Conservation (phyloP, 2,113 vertebrate genomes). For the Gorsachius goisagi region DNA sequence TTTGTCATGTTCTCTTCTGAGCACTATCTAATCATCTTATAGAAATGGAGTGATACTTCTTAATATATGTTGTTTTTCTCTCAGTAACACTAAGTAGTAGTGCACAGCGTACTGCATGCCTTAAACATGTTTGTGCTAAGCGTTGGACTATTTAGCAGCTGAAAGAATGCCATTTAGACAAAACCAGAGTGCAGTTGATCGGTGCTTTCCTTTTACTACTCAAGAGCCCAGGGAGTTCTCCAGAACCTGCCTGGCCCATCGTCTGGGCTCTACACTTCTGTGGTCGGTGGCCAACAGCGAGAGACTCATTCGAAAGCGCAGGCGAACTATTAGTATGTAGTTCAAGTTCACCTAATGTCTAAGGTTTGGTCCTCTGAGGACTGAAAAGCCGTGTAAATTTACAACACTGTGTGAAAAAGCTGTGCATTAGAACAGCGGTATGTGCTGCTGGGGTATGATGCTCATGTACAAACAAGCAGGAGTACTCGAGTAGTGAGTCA, state of each 20-base stretch:
- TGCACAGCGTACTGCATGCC: background rate
- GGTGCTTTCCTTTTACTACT: background rate
- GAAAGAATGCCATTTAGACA: background rate
- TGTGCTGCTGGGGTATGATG: background rate
- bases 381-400: background rate
- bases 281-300: background rate
- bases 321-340: background rate
- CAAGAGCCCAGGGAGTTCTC: background rate
- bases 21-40: conserved; percentile 6
- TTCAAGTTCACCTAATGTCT: background rate
- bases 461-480: background rate
- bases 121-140: background rate
- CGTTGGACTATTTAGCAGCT: background rate
- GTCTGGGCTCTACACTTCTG: background rate
- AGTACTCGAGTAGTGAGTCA: background rate
- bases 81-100: background rate
- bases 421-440: background rate
- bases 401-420: background rate
- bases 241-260: background rate
- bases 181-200: background rate
- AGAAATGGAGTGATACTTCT: conserved; percentile 21
- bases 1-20: conserved; percentile 38
- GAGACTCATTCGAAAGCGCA: background rate
- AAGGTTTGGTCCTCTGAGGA: background rate
- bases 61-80: conserved; percentile 25